Percentiles rank a stretch among this genome's conserved stretches.
Conservation (phyloP, 2,888 invertebrate genomes). For the Leptinotarsa rubiginosa region DNA sequence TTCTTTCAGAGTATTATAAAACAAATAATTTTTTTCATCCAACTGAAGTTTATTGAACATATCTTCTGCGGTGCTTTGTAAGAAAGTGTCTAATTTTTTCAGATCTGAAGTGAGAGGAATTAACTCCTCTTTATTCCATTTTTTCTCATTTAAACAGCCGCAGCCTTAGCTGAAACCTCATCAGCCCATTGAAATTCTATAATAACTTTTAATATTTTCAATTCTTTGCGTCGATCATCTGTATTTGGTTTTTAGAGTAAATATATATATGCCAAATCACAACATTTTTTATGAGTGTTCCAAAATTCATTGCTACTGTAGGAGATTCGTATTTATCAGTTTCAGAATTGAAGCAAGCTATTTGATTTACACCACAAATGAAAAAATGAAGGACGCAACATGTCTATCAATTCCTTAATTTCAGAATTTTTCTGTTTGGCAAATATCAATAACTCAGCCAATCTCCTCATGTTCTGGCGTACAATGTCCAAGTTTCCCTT, state of each 20-base stretch:
- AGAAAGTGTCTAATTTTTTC: slow-evolving; percentile 41
- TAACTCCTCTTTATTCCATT: slow-evolving; percentile 49
- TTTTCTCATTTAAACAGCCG: slow-evolving; percentile 45
- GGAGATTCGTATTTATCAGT: slow-evolving; percentile 29
- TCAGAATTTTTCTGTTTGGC: neutral
- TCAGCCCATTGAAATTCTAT: slow-evolving; percentile 50
- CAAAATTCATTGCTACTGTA: slow-evolving; percentile 33
- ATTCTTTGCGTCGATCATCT: slow-evolving; percentile 37
- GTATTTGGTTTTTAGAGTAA: slow-evolving; percentile 41
- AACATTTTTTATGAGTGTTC: slow-evolving; percentile 42
- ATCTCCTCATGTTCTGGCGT: slow-evolving; percentile 40
- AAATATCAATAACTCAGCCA: slow-evolving; percentile 2
- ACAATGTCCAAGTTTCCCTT: slow-evolving; percentile 45
- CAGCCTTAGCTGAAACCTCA: slow-evolving; percentile 49
- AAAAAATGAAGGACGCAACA: neutral
- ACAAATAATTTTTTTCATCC: slow-evolving; percentile 24
- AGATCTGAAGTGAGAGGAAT: slow-evolving; percentile 45
- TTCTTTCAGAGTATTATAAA: slow-evolving; percentile 43
- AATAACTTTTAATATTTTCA: slow-evolving; percentile 48
- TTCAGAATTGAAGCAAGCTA: slow-evolving; percentile 23
- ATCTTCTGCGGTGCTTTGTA: slow-evolving; percentile 33
- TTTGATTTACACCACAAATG: slow-evolving; percentile 16
- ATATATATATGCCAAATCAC: slow-evolving; percentile 37
- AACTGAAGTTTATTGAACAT: slow-evolving; percentile 13
- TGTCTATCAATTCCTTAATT: neutral